Conservation (phyloP, 2,113 vertebrate genomes). For the Tragelaphus scriptus region DNA sequence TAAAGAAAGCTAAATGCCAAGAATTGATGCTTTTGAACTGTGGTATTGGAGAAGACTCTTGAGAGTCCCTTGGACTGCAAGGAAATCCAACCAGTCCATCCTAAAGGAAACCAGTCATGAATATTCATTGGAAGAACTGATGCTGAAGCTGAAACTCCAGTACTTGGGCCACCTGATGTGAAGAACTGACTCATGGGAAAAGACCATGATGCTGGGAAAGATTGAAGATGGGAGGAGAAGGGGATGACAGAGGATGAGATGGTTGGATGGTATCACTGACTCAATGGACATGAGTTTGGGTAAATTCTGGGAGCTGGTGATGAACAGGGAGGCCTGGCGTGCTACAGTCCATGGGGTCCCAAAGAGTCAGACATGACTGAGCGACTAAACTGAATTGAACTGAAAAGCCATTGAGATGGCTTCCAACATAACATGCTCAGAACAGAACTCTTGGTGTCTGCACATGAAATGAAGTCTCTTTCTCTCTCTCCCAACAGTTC, state of each 20-base stretch:
- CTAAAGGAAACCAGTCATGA: neutral
- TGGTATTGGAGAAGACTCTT: neutral
- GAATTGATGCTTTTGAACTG: neutral
- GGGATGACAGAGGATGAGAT: neutral
- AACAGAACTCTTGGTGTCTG: neutral
- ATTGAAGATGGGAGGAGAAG: neutral
- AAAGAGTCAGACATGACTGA: neutral
- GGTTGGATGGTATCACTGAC: neutral
- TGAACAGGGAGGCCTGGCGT: rapidly evolving
- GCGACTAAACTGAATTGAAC: neutral
- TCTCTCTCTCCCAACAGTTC: neutral
- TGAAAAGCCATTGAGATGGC: neutral
- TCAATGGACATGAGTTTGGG: neutral
- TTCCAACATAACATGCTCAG: neutral
- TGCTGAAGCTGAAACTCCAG: neutral
- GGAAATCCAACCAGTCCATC: neutral
- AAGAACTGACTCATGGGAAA: neutral
- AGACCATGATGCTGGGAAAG: neutral
- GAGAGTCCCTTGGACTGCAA: neutral
- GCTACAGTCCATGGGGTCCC: neutral
- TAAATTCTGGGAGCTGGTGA: neutral
- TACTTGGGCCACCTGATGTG: neutral
- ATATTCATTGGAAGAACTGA: neutral
- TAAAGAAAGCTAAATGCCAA: neutral
- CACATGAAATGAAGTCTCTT: neutral